phyloP scores from a whole-genome alignment of 2,113 vertebrate genomes.

The Coptodon rendalli region DNA sequence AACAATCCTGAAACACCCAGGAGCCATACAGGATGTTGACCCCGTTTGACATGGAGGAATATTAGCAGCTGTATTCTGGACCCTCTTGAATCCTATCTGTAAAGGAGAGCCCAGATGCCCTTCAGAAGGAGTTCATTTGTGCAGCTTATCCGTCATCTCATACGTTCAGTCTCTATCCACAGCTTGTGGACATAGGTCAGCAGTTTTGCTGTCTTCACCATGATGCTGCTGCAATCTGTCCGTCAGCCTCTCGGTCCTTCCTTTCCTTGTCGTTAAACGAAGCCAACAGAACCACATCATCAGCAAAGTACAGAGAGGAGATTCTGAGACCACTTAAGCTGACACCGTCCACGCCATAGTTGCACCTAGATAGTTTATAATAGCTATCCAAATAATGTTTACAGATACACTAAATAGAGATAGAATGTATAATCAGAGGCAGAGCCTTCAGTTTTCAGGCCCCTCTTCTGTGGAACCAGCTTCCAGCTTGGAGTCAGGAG shows the following conservation, averaged over 20 bases:
- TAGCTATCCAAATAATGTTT: background rate
- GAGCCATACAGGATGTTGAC: background rate
- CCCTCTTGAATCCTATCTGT: too few relatives aligned
- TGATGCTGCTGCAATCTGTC: background rate
- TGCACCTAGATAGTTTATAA: background rate
- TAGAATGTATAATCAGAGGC: background rate
- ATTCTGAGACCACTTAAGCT: background rate
- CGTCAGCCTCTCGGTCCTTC: background rate
- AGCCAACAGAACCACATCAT: background rate
- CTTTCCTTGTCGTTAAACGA: too few relatives aligned
- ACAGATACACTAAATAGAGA: background rate
- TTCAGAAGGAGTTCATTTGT: too few relatives aligned
- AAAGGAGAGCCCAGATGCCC: too few relatives aligned
- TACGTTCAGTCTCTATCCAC: background rate
- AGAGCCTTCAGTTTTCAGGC: background rate
- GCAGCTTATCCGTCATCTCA: background rate
- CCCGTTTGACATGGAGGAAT: background rate
- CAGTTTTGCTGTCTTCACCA: too few relatives aligned
- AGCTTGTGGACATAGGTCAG: background rate
- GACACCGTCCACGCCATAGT: background rate
- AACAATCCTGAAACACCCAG: background rate
- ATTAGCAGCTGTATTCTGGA: background rate
- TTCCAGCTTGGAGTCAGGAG: fast-evolving
- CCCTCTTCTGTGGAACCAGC: background rate
- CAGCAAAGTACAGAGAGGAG: background rate